These are phyloP conservation scores for Cyrtodaria siliqua DNA, from an alignment of 2,888 invertebrate species.

Conservation along the genomic window DNA sequence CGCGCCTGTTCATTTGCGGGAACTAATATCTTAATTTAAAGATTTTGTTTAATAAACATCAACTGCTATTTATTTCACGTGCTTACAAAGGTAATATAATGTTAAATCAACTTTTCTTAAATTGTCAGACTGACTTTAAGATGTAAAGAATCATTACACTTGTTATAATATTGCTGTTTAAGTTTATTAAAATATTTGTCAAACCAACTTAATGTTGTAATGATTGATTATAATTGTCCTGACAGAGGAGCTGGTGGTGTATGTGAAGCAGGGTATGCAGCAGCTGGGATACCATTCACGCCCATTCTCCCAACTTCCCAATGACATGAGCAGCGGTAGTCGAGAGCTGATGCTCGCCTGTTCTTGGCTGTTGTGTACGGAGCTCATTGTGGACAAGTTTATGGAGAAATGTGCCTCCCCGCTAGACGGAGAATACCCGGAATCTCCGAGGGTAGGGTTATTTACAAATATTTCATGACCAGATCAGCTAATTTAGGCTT, in stretches of 20 bases:
- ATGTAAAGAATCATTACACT: too few species aligned
- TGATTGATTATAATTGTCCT: constrained; percentile 14
- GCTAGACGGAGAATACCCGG: constrained; percentile 63
- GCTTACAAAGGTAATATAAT: too few species aligned
- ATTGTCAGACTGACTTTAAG: too few species aligned
- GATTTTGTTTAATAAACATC: too few species aligned
- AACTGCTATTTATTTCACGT: too few species aligned
- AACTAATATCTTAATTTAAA: too few species aligned
- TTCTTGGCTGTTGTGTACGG: constrained; percentile 83
- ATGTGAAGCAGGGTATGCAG: constrained; percentile 81
- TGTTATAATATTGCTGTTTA: too few species aligned
- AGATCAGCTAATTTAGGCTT: too few species aligned
- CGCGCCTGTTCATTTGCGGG: too few species aligned
- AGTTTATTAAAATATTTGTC: too few species aligned
- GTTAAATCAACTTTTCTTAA: too few species aligned
- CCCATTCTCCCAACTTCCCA: constrained; percentile 77
- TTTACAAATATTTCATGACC: constrained; percentile 2
- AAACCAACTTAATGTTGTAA: too few species aligned
- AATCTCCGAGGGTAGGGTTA: constrained; percentile 35
- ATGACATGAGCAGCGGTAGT: constrained; percentile 79
- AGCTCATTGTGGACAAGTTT: constrained; percentile 78
- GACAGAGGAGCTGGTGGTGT: constrained; percentile 79
- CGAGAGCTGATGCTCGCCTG: constrained; percentile 83
- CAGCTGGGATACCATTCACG: constrained; percentile 76
- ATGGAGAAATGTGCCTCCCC: constrained; percentile 75